Conservation (phyloP, 2,888 invertebrate genomes). For the Dryobotodes eremita region DNA sequence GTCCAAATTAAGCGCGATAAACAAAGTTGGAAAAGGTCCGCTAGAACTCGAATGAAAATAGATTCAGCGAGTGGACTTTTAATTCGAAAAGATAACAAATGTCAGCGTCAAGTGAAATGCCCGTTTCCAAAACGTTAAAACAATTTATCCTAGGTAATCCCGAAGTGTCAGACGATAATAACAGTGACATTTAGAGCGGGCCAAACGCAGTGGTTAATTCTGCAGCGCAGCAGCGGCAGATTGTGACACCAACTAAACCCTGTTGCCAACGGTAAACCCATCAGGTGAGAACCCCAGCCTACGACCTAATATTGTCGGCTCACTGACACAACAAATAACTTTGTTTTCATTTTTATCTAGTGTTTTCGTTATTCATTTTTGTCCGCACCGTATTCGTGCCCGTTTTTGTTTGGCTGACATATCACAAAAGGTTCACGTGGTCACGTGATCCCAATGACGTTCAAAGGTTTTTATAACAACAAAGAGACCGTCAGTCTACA, state of each 20-base stretch:
- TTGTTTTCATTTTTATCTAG: slow-evolving; percentile 65
- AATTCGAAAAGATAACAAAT: slow-evolving; percentile 85
- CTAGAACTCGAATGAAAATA: slow-evolving; percentile 74
- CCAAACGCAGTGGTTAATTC: slow-evolving; percentile 87
- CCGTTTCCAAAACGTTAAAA: slow-evolving; percentile 87
- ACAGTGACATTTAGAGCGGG: slow-evolving; percentile 89
- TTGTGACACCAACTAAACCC: slow-evolving; percentile 89
- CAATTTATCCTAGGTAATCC: slow-evolving; percentile 90
- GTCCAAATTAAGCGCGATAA: slow-evolving; percentile 78
- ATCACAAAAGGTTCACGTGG: slow-evolving; percentile 47
- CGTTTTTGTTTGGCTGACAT: slow-evolving; percentile 50
- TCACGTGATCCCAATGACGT: slow-evolving; percentile 69
- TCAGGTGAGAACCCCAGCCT: slow-evolving; percentile 82
- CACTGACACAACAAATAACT: slow-evolving; percentile 70
- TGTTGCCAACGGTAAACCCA: slow-evolving; percentile 87
- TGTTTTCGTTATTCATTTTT: slow-evolving; percentile 59
- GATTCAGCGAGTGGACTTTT: slow-evolving; percentile 76
- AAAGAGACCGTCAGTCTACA: slow-evolving; percentile 76
- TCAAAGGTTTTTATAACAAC: slow-evolving; percentile 78
- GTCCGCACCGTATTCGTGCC: slow-evolving; percentile 45
- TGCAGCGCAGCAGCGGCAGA: slow-evolving; percentile 85
- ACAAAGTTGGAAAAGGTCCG: slow-evolving; percentile 75
- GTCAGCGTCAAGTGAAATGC: slow-evolving; percentile 83
- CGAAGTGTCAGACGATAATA: slow-evolving; percentile 89
- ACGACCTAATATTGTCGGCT: slow-evolving; percentile 79